phyloP scores from a whole-genome alignment of 2,888 invertebrate species.

The Pammene fasciana region DNA sequence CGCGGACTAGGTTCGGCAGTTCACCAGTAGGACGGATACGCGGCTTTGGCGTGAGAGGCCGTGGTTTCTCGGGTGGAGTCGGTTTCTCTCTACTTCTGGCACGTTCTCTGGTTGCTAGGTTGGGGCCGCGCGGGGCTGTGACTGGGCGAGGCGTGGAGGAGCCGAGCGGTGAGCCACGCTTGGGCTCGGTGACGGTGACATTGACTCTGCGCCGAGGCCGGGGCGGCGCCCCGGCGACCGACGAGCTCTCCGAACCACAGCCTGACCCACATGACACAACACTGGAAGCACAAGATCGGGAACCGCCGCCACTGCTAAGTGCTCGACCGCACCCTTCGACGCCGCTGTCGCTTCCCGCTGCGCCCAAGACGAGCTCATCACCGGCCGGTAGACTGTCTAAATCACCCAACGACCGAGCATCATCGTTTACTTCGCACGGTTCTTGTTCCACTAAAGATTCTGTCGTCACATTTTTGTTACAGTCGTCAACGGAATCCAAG shows the following conservation, averaged over 20 bases:
- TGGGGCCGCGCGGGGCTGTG: conserved; percentile 77
- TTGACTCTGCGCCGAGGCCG: conserved; percentile 83
- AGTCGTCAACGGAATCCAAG: conserved; percentile 55
- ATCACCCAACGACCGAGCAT: conserved; percentile 73
- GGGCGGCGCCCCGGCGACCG: conserved; percentile 83
- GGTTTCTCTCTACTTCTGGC: conserved; percentile 85
- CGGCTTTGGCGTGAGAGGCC: conserved; percentile 77
- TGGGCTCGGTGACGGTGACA: conserved; percentile 82
- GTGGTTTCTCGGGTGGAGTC: conserved; percentile 74
- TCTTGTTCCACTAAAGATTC: conserved; percentile 63
- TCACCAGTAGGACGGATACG: conserved; percentile 78
- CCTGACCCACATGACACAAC: conserved; percentile 91
- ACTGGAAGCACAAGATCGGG: conserved; percentile 89
- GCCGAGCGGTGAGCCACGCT: conserved; percentile 78
- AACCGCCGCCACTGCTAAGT: conserved; percentile 86
- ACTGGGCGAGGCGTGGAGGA: conserved; percentile 80
- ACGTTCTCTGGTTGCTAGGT: conserved; percentile 81
- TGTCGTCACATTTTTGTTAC: conserved; percentile 51
- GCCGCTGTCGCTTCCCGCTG: conserved; percentile 92
- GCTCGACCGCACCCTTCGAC: conserved; percentile 89
- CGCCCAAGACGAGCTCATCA: conserved; percentile 70
- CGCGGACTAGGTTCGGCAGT: conserved; percentile 79
- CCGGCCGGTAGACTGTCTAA: conserved; percentile 75
- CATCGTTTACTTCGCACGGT: conserved; percentile 69
- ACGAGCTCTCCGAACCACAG: conserved; percentile 91